phyloP scores from a whole-genome alignment of 2,113 vertebrate species.

The Nibea albiflora region DNA sequence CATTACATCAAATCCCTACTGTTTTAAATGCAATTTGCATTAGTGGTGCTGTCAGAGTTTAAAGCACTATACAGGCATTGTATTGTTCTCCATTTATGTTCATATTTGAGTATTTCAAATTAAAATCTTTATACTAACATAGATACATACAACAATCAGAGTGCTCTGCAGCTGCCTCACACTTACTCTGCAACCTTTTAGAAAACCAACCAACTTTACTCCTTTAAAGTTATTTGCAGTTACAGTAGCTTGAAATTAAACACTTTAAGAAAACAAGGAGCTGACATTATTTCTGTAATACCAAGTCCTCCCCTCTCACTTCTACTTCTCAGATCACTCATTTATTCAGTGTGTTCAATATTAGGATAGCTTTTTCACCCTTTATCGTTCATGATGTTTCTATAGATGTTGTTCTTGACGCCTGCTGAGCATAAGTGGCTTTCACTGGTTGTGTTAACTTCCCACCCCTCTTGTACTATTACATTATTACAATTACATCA shows the following conservation, averaged over 20 bases:
- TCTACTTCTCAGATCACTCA: not conserved
- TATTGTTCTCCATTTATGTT: not conserved
- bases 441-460: not conserved
- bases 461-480: conserved; percentile 1
- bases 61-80: not conserved
- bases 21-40: conserved; percentile 15
- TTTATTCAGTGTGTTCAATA: not conserved
- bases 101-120: not conserved
- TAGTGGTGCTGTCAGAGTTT: not conserved
- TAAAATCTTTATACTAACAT: not conserved
- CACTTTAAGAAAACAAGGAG: too few relatives aligned
- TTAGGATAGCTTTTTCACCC: not conserved
- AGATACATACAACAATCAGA: not conserved
- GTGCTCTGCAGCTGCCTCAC: not conserved
- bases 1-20: not conserved
- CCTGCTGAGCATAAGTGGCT: not conserved
- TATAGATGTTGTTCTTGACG: not conserved
- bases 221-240: not conserved
- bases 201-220: not conserved
- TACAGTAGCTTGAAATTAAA: not conserved
- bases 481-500: not conserved
- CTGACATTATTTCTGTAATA: not conserved
- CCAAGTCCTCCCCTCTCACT: not conserved
- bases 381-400: not conserved
- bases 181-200: not conserved